phyloP scores from a whole-genome alignment of 2,888 invertebrate genomes.

The Noctua janthina region DNA sequence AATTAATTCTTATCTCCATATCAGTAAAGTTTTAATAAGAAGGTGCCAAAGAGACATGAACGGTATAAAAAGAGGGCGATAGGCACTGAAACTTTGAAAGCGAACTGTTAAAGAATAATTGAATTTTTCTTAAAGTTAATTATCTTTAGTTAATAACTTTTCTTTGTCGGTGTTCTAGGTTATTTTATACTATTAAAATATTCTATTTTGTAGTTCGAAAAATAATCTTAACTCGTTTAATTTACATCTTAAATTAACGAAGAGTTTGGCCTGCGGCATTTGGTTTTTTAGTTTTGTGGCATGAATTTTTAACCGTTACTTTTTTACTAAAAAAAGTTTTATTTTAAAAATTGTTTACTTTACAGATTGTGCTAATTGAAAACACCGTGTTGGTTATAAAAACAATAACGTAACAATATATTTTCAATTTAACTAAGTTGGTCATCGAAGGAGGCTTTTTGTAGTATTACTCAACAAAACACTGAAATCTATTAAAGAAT shows the following conservation, averaged over 20 bases:
- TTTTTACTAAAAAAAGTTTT: neutral
- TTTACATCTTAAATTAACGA: conserved; percentile 19
- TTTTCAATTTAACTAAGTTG: neutral
- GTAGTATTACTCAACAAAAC: neutral
- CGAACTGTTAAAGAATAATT: conserved; percentile 41
- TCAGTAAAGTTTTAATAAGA: conserved; percentile 57
- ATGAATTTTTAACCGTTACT: neutral
- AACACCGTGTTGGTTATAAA: neutral
- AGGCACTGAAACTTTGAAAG: conserved; percentile 34
- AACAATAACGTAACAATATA: neutral
- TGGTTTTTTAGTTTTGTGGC: neutral
- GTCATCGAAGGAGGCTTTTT: neutral
- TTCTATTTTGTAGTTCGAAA: conserved; percentile 19
- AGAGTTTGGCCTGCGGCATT: conserved; percentile 4
- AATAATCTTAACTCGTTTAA: conserved; percentile 20
- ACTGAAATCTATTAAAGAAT: neutral
- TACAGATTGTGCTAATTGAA: neutral
- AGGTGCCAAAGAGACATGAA: conserved; percentile 17
- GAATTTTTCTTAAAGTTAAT: conserved; percentile 55
- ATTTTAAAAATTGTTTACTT: neutral
- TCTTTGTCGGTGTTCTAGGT: conserved; percentile 28
- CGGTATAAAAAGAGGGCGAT: conserved; percentile 20
- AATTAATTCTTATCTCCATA: conserved; percentile 36
- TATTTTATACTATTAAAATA: conserved; percentile 26
- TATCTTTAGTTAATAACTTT: conserved; percentile 56